Conservation (phyloP, 2,888 invertebrate species). For the Pseudococcus viburni region DNA sequence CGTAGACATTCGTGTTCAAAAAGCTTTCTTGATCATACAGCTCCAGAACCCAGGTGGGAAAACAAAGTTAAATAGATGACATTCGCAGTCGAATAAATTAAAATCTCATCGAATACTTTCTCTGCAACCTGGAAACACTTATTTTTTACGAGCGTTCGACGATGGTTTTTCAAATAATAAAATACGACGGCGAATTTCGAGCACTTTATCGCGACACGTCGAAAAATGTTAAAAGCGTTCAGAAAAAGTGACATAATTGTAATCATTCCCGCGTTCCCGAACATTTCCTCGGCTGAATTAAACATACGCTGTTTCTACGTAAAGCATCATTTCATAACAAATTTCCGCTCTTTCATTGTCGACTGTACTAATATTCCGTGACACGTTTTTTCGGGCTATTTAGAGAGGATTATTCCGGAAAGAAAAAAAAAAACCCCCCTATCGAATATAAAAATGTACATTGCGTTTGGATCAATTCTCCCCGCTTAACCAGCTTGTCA, state of each 20-base stretch:
- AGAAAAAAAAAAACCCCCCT: neutral
- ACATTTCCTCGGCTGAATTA: neutral
- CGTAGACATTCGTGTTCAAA: neutral
- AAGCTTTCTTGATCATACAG: neutral
- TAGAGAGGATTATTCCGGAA: neutral
- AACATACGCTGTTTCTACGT: neutral
- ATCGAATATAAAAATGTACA: slow-evolving; percentile 11
- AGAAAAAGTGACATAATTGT: neutral
- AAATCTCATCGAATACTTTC: slow-evolving; percentile 16
- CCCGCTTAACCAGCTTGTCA: neutral
- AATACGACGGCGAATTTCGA: neutral
- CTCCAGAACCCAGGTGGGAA: slow-evolving; percentile 7
- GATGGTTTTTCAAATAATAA: slow-evolving; percentile 8
- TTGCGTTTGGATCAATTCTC: neutral
- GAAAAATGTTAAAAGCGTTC: neutral
- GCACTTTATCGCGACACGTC: neutral
- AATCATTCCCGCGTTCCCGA: neutral
- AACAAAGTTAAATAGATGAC: slow-evolving; percentile 29
- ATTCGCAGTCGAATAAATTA: slow-evolving; percentile 29
- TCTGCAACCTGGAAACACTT: slow-evolving; percentile 1
- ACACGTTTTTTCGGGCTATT: neutral
- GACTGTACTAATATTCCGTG: neutral
- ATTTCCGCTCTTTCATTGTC: neutral
- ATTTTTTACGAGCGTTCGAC: slow-evolving; percentile 32
- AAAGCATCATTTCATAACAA: slow-evolving; percentile 25